Percentiles rank a stretch among this genome's conserved stretches.
Evolutionary conservation across 2,888 invertebrate genomes (phyloP).

Genomic region (Melinopterus prodromus): DNA sequence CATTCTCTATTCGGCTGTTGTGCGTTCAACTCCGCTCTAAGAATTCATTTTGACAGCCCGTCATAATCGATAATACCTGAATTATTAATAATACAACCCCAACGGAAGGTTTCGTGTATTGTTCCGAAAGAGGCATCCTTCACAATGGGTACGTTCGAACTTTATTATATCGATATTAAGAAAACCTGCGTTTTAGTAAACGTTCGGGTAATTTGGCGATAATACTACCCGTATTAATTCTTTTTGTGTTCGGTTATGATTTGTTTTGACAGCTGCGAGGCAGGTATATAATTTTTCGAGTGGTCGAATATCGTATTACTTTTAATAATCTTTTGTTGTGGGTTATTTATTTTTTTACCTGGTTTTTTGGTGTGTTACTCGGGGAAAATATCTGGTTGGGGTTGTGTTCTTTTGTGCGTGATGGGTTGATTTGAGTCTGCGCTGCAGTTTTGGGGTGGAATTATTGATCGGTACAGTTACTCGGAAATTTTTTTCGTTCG

Average conservation of each 20-base stretch:
- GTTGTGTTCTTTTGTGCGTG: background rate
- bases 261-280: slow-evolving; percentile 43
- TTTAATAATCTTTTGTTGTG: background rate
- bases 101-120: background rate
- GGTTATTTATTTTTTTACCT: slow-evolving; percentile 13
- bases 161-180: background rate
- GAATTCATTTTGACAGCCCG: background rate
- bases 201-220: background rate
- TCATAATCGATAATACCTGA: background rate
- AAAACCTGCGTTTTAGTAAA: slow-evolving; percentile 1
- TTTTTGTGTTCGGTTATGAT: slow-evolving; percentile 42
- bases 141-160: background rate
- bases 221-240: slow-evolving; percentile 31
- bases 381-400: slow-evolving; percentile 5
- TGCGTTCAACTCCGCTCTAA: background rate
- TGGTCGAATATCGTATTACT: slow-evolving; percentile 6
- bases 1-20: background rate
- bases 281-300: slow-evolving; percentile 24
- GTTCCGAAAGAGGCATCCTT: background rate
- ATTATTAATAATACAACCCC: background rate
- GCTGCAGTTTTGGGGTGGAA: slow-evolving; percentile 6
- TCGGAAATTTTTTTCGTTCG: slow-evolving; percentile 6
- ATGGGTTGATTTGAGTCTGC: background rate
- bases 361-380: slow-evolving; percentile 5
- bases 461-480: background rate